These are phyloP conservation scores for Cantharis rustica DNA, from an alignment of 2,888 invertebrate genomes.

Conservation along the genomic window DNA sequence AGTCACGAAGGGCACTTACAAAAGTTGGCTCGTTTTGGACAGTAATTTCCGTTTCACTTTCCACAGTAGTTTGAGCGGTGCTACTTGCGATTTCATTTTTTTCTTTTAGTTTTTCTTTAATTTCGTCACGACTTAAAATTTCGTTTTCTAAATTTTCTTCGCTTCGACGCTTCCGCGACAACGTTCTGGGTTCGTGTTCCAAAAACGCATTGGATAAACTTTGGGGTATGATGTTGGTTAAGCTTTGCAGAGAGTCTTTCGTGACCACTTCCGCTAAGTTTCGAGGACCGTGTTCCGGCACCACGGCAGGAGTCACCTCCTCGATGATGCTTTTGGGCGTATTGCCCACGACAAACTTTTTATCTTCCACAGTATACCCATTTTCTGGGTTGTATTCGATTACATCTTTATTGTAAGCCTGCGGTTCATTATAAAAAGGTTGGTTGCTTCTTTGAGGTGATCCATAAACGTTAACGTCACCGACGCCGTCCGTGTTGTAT, in stretches of 20 bases:
- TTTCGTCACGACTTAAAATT: conserved; percentile 11
- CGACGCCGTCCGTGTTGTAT: conserved; percentile 27
- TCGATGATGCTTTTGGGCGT: conserved; percentile 64
- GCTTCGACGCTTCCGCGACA: conserved; percentile 34
- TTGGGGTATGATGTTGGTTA: background rate
- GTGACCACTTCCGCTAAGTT: conserved; percentile 35
- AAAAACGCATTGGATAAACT: conserved; percentile 61
- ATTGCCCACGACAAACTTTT: conserved; percentile 70
- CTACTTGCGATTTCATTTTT: conserved; percentile 6
- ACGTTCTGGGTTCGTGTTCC: conserved; percentile 66
- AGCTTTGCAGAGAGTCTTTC: background rate
- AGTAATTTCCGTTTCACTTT: conserved; percentile 24
- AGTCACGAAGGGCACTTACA: conserved; percentile 64
- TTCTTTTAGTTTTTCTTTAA: background rate
- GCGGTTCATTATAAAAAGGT: conserved; percentile 3
- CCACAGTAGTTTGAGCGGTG: conserved; percentile 22
- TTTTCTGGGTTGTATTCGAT: conserved; percentile 34
- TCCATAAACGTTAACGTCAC: conserved; percentile 5
- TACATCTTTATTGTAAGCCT: conserved; percentile 31
- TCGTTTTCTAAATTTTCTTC: conserved; percentile 22
- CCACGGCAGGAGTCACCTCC: conserved; percentile 62
- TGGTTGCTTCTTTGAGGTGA: conserved; percentile 18
- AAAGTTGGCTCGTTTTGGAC: conserved; percentile 51
- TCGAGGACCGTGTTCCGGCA: conserved; percentile 70
- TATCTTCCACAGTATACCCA: conserved; percentile 40